phyloP scores from a whole-genome alignment of 1,140 invertebrate species.

The Listronotus bonariensis region DNA sequence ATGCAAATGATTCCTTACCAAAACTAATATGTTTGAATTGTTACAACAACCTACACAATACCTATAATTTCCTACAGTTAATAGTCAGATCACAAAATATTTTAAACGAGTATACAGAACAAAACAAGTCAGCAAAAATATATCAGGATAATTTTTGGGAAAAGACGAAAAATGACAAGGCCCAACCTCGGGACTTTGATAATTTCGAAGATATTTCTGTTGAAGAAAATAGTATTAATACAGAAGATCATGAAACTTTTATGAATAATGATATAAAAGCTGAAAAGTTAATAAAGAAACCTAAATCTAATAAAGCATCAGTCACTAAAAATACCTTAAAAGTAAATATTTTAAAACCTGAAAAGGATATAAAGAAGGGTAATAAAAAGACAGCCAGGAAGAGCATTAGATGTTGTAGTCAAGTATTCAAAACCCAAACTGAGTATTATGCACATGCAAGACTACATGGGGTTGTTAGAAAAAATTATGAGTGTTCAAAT shows the following conservation, averaged over 20 bases:
- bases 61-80: not conserved
- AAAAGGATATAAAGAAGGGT: not conserved
- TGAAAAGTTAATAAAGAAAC: too few species aligned
- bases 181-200: not conserved
- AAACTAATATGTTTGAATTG: not conserved
- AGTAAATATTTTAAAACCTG: not conserved
- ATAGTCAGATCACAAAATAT: not conserved
- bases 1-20: not conserved
- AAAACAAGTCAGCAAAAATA: not conserved
- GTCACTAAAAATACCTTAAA: not conserved
- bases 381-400: not conserved
- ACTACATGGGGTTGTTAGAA: conserved; percentile 17
- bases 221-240: too few species aligned
- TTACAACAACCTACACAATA: not conserved
- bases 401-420: not conserved
- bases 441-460: conserved; percentile 9
- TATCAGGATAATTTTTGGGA: not conserved
- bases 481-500: conserved; percentile 18
- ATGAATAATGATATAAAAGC: too few species aligned
- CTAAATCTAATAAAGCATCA: not conserved
- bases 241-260: too few species aligned
- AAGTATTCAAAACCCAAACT: conserved; percentile 4
- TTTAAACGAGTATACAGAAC: not conserved
- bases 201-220: too few species aligned
- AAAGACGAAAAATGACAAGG: not conserved